Base-by-base conservation (phyloP, 2,113 vertebrate genomes). In the Cathartes aura region DNA sequence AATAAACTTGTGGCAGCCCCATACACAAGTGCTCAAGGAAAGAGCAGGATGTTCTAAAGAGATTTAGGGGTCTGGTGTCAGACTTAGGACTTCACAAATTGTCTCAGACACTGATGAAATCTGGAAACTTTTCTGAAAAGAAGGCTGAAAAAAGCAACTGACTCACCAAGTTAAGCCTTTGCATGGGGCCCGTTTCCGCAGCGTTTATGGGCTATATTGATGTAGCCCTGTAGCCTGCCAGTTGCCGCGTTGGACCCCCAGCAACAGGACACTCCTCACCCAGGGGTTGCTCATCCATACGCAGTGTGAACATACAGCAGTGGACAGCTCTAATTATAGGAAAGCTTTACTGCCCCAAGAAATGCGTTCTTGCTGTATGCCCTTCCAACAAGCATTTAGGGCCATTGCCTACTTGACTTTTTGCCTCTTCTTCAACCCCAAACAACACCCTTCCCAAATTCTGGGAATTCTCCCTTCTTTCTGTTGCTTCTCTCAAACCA, bases 161-260 rank as follows among this genome's bases (percentile, higher is more conserved):
- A 52, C 30, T 64, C 30, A 48, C 68, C 32, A 59, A 43, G 27
- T 18, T 4, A 16, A 74, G 43, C 32, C 38, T 43, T 52, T 32
- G 32, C 26, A 6, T 17, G 60, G 30, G 32, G n/a, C 68, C 27
- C 36, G 8, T 43, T 89, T 66, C 50, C 10, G 2, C 20, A 50
- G 42, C 30, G 26, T 58, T 52, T 43, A 60, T 59, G 38, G 52
- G 45, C 21, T 67, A 4, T 38, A 34, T 18, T 3, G 2, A 12
- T 1, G 1, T 21, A 59, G 22, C 22, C 38, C 32, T 29, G 32
- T 27, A 32, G 26, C 73, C 63, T 52, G 63, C 26, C 52, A 19
- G 52, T 34, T 68, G 26, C 34, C 1, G 0, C 3, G 1, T 2
- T 27, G 34, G 45, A 36, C 12, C 27, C 24, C 18, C 53, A 45